Conservation (phyloP, 1,140 invertebrate genomes). For the Dreissena rostriformis region DNA sequence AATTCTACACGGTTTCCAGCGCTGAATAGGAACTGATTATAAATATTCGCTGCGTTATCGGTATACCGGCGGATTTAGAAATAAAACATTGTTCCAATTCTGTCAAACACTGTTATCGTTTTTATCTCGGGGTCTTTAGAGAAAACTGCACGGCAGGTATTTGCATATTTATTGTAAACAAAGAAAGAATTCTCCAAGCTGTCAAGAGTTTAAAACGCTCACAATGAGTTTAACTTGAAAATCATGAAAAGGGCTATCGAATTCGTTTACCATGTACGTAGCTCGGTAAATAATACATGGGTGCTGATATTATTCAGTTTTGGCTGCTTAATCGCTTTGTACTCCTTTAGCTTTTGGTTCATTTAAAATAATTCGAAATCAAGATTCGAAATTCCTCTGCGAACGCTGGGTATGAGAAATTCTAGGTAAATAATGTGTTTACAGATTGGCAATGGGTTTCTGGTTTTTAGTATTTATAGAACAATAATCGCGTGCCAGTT, state of each 20-base stretch:
- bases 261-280: no score
- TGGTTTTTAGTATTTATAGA: no score
- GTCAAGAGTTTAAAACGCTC: neutral
- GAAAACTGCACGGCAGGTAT: slow-evolving; percentile 8
- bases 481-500: no score
- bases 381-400: no score
- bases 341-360: no score
- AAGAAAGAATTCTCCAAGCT: slow-evolving; percentile 28
- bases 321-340: no score
- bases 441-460: no score
- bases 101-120: slow-evolving; percentile 45
- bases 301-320: no score
- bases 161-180: slow-evolving; percentile 56
- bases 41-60: slow-evolving; percentile 48
- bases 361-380: no score
- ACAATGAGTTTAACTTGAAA: neutral
- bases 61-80: slow-evolving; percentile 50
- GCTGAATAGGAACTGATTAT: slow-evolving; percentile 46
- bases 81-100: slow-evolving; percentile 54
- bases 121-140: slow-evolving; percentile 38
- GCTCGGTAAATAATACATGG: no score
- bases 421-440: no score
- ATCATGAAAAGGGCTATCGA: slow-evolving; percentile 4
- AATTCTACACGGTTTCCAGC: slow-evolving; percentile 23
- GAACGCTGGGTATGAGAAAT: no score